Evolutionary conservation across 2,797 vertebrate species (phyloP).

Genomic region (Okamejei kenojei): DNA sequence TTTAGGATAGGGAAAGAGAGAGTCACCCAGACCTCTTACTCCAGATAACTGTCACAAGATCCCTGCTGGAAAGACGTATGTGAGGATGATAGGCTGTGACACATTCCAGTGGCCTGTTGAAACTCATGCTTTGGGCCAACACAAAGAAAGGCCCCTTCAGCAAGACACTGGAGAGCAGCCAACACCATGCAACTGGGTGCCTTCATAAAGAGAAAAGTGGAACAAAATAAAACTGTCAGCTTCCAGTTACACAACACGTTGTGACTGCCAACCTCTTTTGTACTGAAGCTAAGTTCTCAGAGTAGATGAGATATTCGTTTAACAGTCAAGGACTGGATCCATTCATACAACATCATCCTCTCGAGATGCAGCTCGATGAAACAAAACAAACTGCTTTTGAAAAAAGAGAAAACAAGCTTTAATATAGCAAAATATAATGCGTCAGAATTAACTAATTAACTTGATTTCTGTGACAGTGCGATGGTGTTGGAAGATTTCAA

Average conservation of each 20-base stretch:
- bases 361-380: not conserved
- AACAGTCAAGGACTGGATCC: not conserved
- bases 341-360: not conserved
- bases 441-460: not conserved
- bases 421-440: not conserved
- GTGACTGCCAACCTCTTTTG: not conserved
- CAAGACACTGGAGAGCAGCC: conserved; percentile 9
- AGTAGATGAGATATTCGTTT: conserved; percentile 13
- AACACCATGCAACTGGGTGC: not conserved
- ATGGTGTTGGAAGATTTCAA: conserved; percentile 3
- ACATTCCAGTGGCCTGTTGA: conserved; percentile 2
- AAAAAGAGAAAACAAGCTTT: not conserved
- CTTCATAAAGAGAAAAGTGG: conserved; percentile 5
- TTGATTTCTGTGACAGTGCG: not conserved
- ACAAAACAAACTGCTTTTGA: not conserved
- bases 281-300: conserved; percentile 13
- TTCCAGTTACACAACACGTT: not conserved
- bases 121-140: not conserved
- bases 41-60: not conserved
- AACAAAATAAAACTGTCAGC: conserved; percentile 30
- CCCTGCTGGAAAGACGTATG: not conserved
- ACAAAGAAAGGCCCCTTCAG: conserved; percentile 19
- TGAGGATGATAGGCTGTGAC: conserved; percentile 7
- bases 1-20: not conserved
- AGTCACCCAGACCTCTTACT: not conserved